Conservation (phyloP, 2,888 invertebrate species). For the Chrysolina americana region DNA sequence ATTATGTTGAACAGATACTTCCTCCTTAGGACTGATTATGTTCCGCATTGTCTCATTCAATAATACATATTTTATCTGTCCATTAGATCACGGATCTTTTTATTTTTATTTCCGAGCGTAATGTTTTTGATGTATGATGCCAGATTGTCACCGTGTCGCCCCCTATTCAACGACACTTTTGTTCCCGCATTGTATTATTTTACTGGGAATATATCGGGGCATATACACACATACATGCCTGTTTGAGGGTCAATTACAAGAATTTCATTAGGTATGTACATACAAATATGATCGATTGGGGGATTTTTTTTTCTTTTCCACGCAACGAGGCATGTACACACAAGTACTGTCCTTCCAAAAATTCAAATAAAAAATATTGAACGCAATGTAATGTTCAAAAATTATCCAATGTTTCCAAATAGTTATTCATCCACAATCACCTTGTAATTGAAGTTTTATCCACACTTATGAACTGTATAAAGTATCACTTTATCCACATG, state of each 20-base stretch:
- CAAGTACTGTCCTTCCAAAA: neutral
- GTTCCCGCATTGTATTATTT: conserved; percentile 32
- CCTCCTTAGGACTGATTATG: conserved; percentile 60
- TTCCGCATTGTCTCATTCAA: conserved; percentile 33
- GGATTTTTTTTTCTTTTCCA: neutral
- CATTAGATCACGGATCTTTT: conserved; percentile 28
- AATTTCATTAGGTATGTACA: conserved; percentile 27
- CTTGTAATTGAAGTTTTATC: no score
- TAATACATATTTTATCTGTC: conserved; percentile 32
- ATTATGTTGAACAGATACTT: conserved; percentile 60
- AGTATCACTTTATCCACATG: no score
- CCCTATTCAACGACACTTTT: conserved; percentile 29
- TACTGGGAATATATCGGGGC: conserved; percentile 26
- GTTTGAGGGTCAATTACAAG: conserved; percentile 26
- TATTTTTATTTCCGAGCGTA: conserved; percentile 29
- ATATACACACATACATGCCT: neutral
- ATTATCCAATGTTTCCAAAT: no score
- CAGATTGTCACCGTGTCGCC: conserved; percentile 33
- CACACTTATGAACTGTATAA: no score
- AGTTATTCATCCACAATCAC: no score
- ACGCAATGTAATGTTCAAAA: no score
- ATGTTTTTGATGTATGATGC: conserved; percentile 31
- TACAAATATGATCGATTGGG: conserved; percentile 5
- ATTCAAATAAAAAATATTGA: neutral
- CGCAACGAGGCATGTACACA: neutral